phyloP scores from a whole-genome alignment of 2,888 invertebrate species.

The Patella ulyssiponensis region DNA sequence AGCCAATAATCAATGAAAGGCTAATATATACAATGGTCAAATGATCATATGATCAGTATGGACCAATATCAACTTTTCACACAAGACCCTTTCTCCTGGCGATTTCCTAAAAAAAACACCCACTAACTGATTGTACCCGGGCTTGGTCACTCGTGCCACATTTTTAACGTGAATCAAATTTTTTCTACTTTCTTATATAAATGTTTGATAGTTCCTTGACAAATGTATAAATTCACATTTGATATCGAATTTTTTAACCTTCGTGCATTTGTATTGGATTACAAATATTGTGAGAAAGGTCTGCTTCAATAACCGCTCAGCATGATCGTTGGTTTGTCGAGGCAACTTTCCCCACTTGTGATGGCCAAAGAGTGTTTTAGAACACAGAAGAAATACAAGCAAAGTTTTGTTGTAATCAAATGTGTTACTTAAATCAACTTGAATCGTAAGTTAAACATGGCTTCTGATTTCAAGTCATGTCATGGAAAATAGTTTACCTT shows the following conservation, averaged over 20 bases:
- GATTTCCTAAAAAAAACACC: no score
- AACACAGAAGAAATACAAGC: no score
- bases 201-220: neutral
- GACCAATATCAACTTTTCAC: neutral
- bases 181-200: neutral
- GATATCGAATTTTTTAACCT: neutral
- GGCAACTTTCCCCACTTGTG: no score
- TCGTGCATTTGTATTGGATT: no score
- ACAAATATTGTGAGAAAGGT: no score
- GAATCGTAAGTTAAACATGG: neutral
- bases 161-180: neutral
- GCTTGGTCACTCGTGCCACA: neutral
- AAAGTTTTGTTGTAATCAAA: neutral
- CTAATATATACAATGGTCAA: conserved; percentile 4
- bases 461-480: no score
- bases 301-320: no score
- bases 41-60: neutral
- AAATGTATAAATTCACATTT: neutral
- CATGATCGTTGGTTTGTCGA: no score
- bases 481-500: no score
- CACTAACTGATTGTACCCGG: no score
- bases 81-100: neutral
- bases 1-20: neutral
- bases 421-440: neutral
- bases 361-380: no score